Evolutionary conservation across 2,797 vertebrate genomes (phyloP).

Genomic region (Mycteria americana): DNA sequence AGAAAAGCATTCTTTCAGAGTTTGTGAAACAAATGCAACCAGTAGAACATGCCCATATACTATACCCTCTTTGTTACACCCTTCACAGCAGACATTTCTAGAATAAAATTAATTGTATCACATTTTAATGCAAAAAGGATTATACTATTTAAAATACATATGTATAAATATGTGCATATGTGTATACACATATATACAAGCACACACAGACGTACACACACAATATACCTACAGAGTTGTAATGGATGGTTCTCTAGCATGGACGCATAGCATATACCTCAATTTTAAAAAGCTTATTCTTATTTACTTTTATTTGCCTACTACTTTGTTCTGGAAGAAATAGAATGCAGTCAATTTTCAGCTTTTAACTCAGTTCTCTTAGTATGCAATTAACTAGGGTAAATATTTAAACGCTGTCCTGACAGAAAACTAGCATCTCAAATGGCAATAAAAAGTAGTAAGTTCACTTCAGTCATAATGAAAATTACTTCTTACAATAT

Average conservation of each 20-base stretch:
- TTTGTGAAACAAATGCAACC: background rate
- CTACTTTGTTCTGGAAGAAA: conserved; percentile 28
- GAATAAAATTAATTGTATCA: background rate
- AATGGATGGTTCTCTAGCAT: background rate
- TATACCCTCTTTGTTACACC: background rate
- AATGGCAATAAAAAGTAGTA: background rate
- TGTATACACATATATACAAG: background rate
- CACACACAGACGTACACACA: background rate
- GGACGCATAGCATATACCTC: background rate
- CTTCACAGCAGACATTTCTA: background rate
- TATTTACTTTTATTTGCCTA: conserved; percentile 12
- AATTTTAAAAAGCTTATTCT: background rate
- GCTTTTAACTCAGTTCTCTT: background rate
- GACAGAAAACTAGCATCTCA: background rate
- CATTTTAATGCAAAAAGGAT: background rate
- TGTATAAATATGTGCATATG: background rate
- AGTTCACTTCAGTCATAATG: background rate
- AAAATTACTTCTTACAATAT: background rate
- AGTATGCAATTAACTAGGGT: background rate
- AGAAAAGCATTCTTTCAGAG: background rate
- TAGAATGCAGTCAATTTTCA: conserved; percentile 65
- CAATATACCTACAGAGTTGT: background rate
- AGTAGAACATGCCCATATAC: background rate
- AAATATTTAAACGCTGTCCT: background rate
- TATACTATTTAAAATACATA: background rate